A percentile compares a stretch with the other conserved stretches of the same genome.
Evolutionary conservation across 2,113 vertebrate species (phyloP).

Genomic region (Perca schrenkii): DNA sequence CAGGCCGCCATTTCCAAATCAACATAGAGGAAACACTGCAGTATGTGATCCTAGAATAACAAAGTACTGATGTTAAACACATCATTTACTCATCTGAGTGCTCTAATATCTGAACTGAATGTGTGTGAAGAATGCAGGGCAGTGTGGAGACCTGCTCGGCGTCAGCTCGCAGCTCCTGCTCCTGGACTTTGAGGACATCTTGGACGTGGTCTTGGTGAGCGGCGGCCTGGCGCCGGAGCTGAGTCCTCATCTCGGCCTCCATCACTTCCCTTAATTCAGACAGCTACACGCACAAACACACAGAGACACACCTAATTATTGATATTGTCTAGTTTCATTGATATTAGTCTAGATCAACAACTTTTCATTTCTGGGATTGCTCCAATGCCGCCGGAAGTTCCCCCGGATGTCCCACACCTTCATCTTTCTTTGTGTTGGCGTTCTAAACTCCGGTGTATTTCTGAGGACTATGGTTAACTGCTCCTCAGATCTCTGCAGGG

Average conservation of each 20-base stretch:
- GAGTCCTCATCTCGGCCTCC: constrained; percentile 97
- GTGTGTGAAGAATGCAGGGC: background rate
- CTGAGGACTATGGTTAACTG: no score
- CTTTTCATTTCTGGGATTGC: no score
- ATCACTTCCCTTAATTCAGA: constrained; percentile 94
- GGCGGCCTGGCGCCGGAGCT: constrained; percentile 95
- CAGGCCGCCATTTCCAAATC: no score
- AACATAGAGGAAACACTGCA: no score
- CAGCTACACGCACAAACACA: constrained; percentile 76
- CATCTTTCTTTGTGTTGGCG: no score
- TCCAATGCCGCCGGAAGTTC: no score
- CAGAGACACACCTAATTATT: background rate
- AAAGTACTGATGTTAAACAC: background rate
- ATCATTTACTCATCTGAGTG: background rate
- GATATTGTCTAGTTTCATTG: background rate
- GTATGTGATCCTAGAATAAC: background rate
- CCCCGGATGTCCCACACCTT: no score
- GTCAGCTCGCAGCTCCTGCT: constrained; percentile 90
- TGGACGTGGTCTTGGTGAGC: constrained; percentile 95
- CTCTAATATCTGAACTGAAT: background rate
- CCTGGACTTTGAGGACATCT: constrained; percentile 94
- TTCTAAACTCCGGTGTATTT: no score
- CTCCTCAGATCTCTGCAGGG: no score
- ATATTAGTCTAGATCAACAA: background rate
- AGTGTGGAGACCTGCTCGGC: constrained; percentile 87